A percentile compares a stretch with the other conserved stretches of the same genome.
phyloP scores from a whole-genome alignment of 23 tunicate species.

The Styela clava region DNA sequence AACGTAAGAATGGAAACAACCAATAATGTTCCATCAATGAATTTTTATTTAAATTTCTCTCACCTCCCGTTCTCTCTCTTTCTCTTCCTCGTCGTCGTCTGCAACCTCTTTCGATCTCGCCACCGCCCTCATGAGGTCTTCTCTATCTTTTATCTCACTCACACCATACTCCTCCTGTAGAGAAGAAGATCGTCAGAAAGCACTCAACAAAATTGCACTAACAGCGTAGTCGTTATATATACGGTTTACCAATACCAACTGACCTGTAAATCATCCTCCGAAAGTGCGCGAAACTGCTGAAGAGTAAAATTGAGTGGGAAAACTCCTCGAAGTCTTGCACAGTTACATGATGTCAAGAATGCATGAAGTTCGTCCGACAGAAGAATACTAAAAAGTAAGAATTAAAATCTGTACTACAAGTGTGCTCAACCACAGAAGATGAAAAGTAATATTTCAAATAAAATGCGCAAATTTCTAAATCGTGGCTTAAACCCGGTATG shows the following conservation, averaged over 20 bases:
- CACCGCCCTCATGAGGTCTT: slow-evolving; percentile 41
- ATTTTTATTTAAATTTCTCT: background rate
- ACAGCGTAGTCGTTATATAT: background rate
- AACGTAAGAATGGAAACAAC: no score
- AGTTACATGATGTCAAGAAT: slow-evolving; percentile 40
- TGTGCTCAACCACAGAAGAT: no score
- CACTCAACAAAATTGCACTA: background rate
- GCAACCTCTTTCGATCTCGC: slow-evolving; percentile 26
- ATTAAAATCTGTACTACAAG: background rate
- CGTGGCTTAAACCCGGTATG: no score
- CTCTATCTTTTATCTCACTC: slow-evolving; percentile 22
- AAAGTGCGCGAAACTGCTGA: slow-evolving; percentile 40
- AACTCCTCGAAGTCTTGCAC: slow-evolving; percentile 48
- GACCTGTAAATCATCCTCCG: slow-evolving; percentile 44
- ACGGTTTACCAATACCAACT: no score
- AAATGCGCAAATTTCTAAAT: no score
- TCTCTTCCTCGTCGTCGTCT: slow-evolving; percentile 2
- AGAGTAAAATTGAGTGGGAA: slow-evolving; percentile 71
- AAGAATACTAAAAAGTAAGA: slow-evolving; percentile 35
- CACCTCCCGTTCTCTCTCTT: slow-evolving; percentile 21
- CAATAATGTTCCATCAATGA: no score
- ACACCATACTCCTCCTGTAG: slow-evolving; percentile 35
- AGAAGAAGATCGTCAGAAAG: background rate
- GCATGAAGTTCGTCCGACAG: slow-evolving; percentile 48
- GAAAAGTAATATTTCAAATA: no score